Percentiles rank a stretch among this genome's conserved stretches.
These are phyloP conservation scores for Hippocampus kuda DNA, from an alignment of 2,797 vertebrate genomes.

Conservation along the genomic window DNA sequence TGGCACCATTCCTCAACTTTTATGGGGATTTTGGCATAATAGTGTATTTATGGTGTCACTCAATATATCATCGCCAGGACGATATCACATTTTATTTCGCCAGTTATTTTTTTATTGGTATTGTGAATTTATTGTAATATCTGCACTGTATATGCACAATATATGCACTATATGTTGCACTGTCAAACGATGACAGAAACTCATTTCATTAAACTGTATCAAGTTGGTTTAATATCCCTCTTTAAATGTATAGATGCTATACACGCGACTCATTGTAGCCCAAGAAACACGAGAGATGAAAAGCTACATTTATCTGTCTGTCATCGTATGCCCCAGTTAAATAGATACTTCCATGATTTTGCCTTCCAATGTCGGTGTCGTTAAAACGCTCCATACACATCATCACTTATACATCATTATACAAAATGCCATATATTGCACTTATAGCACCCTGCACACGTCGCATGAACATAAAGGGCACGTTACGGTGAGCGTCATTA, in stretches of 20 bases:
- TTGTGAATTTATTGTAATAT: background rate
- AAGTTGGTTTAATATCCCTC: background rate
- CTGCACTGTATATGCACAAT: background rate
- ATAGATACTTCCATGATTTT: background rate
- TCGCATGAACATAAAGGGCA: background rate
- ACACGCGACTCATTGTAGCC: background rate
- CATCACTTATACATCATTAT: background rate
- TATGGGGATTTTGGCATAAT: background rate
- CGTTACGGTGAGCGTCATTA: conserved; percentile 3
- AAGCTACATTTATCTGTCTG: conserved; percentile 4
- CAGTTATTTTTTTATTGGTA: conserved; percentile 1
- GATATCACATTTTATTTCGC: background rate
- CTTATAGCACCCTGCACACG: background rate
- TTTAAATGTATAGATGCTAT: background rate
- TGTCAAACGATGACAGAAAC: background rate
- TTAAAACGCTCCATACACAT: background rate
- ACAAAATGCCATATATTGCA: background rate
- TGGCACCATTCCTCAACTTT: background rate
- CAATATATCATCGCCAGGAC: background rate
- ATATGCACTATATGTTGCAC: background rate
- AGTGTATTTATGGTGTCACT: background rate
- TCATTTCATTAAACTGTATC: conserved; percentile 1
- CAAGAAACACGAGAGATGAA: background rate
- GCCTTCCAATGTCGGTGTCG: background rate
- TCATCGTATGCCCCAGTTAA: background rate